Percentiles rank a stretch among this genome's conserved stretches.
Evolutionary conservation across 2,797 vertebrate species (phyloP).

Genomic region (Acanthis flammea): DNA sequence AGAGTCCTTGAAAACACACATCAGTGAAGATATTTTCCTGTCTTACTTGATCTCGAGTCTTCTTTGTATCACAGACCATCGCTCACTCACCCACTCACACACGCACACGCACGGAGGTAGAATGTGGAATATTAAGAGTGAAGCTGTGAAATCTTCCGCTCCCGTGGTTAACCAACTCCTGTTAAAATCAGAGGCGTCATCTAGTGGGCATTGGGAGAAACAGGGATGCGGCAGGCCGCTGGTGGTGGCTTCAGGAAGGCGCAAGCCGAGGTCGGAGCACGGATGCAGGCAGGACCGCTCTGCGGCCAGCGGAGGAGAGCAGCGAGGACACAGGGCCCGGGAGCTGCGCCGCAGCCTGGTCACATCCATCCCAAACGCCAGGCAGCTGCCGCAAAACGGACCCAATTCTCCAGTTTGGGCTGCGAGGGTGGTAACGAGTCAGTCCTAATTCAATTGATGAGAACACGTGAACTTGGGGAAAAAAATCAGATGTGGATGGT

Average conservation of each 20-base stretch:
- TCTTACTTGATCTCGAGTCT: not conserved
- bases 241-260: fast-evolving
- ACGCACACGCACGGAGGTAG: fast-evolving
- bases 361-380: not conserved
- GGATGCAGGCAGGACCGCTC: not conserved
- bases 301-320: not conserved
- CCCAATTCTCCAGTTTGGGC: not conserved
- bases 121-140: not conserved
- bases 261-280: fast-evolving
- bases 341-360: not conserved
- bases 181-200: conserved; percentile 69
- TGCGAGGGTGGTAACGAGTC: not conserved
- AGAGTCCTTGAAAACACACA: not conserved
- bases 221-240: not conserved
- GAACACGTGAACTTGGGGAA: fast-evolving
- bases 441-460: not conserved
- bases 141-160: not conserved
- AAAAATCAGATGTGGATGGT: no score
- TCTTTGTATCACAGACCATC: not conserved
- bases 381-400: not conserved
- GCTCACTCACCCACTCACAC: not conserved
- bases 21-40: not conserved
- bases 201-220: conserved; percentile 65
- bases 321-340: not conserved
- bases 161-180: not conserved